Evolutionary conservation across 2,888 invertebrate species (phyloP), one percentile per base, ranked within the genome.

Genomic region (Dryococelus australis): DNA sequence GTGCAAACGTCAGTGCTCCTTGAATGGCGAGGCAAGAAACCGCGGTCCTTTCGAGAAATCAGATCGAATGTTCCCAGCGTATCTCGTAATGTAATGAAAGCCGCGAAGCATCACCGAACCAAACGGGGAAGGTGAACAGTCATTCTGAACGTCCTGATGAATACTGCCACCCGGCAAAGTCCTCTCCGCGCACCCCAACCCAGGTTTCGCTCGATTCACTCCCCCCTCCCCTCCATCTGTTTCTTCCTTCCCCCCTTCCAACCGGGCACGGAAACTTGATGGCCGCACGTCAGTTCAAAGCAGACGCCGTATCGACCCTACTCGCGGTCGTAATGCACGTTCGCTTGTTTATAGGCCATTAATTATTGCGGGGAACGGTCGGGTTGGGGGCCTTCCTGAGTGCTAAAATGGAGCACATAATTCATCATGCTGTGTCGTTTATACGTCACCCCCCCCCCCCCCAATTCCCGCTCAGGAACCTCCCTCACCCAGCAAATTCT

Each of bases 321-420:
- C 65, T 9, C 65, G 65, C 10, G 65, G 65, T 65, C 65, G 65
- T 65, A 65, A 65, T 65, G 65, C 65, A 65, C 65, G 65, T 13
- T 65, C 65, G 65, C 65, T 65, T 65, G 65, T 65, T 65, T 65
- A 65, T 65, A 65, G 65, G 65, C 65, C 65, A 65, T 65, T 65
- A 65, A 65, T 65, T 65, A 65, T 65, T 65, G 65, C 65, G 65
- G 16, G 16, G 65, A 16, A 20, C 5, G 65, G 65, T 5, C 10
- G 20, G 65, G 65, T 5, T 5, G 65, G 65, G 16, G 65, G 20
- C 65, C 65, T 65, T 65, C 65, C 65, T 65, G 20, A 65, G 65
- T 65, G 65, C 65, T 65, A 65, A 65, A 65, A 65, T 65, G 65
- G 65, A 65, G 65, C 65, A 65, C 65, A 65, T 65, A 65, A 65